Percentiles rank a stretch among this genome's conserved stretches.
phyloP scores from a whole-genome alignment of 2,797 vertebrate species.

The Sebastes minor region DNA sequence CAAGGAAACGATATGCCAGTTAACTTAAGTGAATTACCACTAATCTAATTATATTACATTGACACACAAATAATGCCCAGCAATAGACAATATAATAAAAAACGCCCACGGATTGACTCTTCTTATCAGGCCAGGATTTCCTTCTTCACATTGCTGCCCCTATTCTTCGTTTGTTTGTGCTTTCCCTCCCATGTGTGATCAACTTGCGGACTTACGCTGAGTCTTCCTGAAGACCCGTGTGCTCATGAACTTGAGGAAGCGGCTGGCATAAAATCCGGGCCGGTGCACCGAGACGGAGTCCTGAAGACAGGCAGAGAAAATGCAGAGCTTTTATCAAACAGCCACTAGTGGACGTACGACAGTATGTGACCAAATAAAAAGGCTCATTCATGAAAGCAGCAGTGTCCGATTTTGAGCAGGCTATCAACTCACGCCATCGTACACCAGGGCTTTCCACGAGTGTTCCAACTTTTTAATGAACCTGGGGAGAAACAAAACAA shows the following conservation, averaged over 20 bases:
- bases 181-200: neutral
- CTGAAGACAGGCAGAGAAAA: constrained; percentile 71
- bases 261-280: constrained; percentile 95
- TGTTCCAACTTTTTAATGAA: constrained; percentile 98
- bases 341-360: neutral
- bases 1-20: constrained; percentile 9
- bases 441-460: constrained; percentile 98
- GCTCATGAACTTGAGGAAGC: constrained; percentile 99
- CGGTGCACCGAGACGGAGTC: constrained; percentile 96
- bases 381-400: constrained; percentile 53
- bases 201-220: constrained; percentile 87
- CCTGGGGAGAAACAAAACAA: constrained; percentile 75
- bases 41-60: neutral
- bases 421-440: constrained; percentile 91
- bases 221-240: constrained; percentile 94
- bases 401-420: constrained; percentile 28
- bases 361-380: constrained; percentile 42
- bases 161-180: neutral
- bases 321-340: neutral
- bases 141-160: neutral
- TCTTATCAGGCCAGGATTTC: constrained; percentile 21
- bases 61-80: neutral
- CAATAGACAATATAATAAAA: neutral
- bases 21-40: neutral
- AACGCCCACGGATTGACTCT: neutral